phyloP scores from a whole-genome alignment of 2,113 vertebrate genomes.

The Oreochromis spilurus region DNA sequence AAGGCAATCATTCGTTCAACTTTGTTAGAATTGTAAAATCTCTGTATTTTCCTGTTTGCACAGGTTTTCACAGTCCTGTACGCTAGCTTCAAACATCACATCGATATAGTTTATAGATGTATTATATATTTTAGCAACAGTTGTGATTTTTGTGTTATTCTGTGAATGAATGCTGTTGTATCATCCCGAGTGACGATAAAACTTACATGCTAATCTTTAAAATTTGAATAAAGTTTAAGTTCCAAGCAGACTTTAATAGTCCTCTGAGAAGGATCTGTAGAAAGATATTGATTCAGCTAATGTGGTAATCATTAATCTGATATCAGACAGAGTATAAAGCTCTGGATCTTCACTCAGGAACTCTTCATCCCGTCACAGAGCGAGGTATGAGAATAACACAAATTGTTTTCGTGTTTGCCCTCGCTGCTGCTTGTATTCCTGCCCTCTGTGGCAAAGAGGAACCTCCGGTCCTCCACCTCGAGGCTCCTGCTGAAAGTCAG shows the following conservation, averaged over 20 bases:
- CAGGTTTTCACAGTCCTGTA: neutral
- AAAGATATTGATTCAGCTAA: neutral
- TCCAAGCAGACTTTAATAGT: neutral
- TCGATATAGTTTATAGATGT: neutral
- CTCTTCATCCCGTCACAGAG: neutral
- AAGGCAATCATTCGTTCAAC: accelerated
- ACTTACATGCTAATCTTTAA: neutral
- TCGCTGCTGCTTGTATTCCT: slow-evolving; percentile 57
- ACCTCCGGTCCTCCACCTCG: slow-evolving; percentile 13
- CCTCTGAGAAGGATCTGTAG: neutral
- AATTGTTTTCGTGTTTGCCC: slow-evolving; percentile 39
- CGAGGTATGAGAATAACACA: slow-evolving; percentile 65
- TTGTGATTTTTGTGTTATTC: neutral
- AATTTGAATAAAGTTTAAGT: neutral
- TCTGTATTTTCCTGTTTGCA: neutral
- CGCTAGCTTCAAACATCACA: neutral
- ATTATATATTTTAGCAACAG: neutral
- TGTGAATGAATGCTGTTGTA: neutral
- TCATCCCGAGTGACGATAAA: neutral
- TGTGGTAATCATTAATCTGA: slow-evolving; percentile 59
- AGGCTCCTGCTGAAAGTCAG: slow-evolving; percentile 60
- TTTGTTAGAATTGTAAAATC: neutral
- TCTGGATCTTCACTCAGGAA: neutral
- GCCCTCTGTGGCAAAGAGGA: slow-evolving; percentile 53
- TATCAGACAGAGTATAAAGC: slow-evolving; percentile 31